Percentiles rank a stretch among this genome's conserved stretches.
phyloP scores from a whole-genome alignment of 1,140 invertebrate genomes.

The Procambarus clarkii region DNA sequence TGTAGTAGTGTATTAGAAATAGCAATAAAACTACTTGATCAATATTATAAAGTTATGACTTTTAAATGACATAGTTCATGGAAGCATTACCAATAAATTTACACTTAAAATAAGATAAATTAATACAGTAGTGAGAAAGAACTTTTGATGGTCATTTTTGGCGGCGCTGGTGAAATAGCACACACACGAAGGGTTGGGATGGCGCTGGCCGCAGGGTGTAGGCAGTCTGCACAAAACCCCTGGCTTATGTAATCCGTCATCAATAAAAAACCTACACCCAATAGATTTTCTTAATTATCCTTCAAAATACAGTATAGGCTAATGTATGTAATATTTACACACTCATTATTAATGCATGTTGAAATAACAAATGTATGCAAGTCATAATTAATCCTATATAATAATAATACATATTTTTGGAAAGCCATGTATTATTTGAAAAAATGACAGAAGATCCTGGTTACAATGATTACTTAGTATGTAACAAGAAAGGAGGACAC shows the following conservation, averaged over 20 bases:
- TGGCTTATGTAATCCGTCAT: constrained; percentile 69
- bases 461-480: no score
- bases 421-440: no score
- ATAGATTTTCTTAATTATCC: neutral
- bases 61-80: neutral
- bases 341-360: neutral
- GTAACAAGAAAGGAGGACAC: no score
- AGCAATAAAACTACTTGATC: neutral
- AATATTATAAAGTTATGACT: neutral
- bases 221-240: constrained; percentile 69
- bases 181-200: constrained; percentile 62
- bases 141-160: constrained; percentile 3
- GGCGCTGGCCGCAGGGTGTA: constrained; percentile 68
- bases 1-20: neutral
- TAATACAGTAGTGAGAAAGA: neutral
- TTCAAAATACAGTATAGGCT: neutral
- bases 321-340: neutral
- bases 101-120: no score
- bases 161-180: constrained; percentile 29
- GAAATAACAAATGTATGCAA: neutral
- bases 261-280: constrained; percentile 70
- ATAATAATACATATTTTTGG: no score
- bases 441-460: no score
- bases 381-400: no score
- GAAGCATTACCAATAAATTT: no score